A percentile compares a stretch with the other conserved stretches of the same genome.
These are phyloP conservation scores for Nowickia ferox DNA, from an alignment of 2,888 invertebrate species.

Conservation along the genomic window DNA sequence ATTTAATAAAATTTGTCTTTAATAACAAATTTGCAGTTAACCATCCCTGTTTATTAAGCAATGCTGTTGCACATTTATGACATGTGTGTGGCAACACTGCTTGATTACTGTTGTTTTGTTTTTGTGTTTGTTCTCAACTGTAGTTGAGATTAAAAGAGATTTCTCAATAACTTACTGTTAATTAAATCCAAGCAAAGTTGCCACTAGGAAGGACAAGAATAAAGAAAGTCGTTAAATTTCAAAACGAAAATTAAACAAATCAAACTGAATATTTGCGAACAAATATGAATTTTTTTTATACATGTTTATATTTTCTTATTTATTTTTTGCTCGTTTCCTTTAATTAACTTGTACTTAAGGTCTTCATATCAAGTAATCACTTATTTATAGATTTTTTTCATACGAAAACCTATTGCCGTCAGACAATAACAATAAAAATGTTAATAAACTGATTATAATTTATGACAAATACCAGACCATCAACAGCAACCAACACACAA, in stretches of 20 bases:
- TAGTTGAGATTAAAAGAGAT: not conserved
- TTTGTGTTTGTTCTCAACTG: not conserved
- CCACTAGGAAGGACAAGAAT: not conserved
- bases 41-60: not conserved
- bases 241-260: not conserved
- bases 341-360: too few relatives aligned
- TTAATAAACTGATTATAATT: slow-evolving; percentile 63
- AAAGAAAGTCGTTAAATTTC: not conserved
- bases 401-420: not conserved
- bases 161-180: not conserved
- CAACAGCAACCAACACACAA: slow-evolving; percentile 10
- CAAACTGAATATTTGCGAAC: too few relatives aligned
- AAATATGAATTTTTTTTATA: too few relatives aligned
- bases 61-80: not conserved
- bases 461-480: slow-evolving; percentile 48
- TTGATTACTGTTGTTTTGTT: not conserved
- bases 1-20: not conserved
- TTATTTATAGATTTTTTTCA: not conserved
- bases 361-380: not conserved
- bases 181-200: not conserved
- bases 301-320: too few relatives aligned
- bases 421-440: slow-evolving; percentile 32
- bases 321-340: too few relatives aligned
- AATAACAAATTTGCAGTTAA: not conserved
- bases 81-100: not conserved